phyloP scores from a whole-genome alignment of 2,888 invertebrate species.

The Leptopilina myrica region DNA sequence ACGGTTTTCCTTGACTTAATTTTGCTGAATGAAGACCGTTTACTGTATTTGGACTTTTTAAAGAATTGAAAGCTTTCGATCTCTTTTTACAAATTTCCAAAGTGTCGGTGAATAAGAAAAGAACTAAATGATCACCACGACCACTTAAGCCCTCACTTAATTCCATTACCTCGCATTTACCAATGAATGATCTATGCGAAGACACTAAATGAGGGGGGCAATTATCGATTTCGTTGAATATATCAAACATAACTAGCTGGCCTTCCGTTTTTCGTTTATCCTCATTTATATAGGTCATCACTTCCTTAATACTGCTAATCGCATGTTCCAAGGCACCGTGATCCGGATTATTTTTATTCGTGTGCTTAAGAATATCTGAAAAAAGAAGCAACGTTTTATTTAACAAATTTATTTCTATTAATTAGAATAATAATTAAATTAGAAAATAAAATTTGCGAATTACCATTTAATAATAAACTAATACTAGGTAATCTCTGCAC shows the following conservation, averaged over 20 bases:
- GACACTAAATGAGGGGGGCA: slow-evolving; percentile 96
- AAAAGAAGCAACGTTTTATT: background rate
- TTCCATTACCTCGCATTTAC: slow-evolving; percentile 92
- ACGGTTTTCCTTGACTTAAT: slow-evolving; percentile 87
- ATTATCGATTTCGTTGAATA: slow-evolving; percentile 98
- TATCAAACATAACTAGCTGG: slow-evolving; percentile 96
- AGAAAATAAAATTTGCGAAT: slow-evolving; percentile 65
- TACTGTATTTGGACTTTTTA: slow-evolving; percentile 83
- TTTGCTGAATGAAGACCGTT: slow-evolving; percentile 80
- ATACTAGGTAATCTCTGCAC: slow-evolving; percentile 98
- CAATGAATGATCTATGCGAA: slow-evolving; percentile 93
- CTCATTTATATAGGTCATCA: slow-evolving; percentile 98
- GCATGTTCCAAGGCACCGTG: slow-evolving; percentile 90
- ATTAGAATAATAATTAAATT: background rate
- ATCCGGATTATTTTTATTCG: slow-evolving; percentile 92
- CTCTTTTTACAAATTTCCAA: slow-evolving; percentile 94
- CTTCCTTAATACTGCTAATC: slow-evolving; percentile 91
- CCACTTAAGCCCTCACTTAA: slow-evolving; percentile 90
- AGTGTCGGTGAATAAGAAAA: slow-evolving; percentile 96
- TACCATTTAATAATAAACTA: slow-evolving; percentile 94
- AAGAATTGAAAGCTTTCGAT: slow-evolving; percentile 85
- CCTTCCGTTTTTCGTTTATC: slow-evolving; percentile 98
- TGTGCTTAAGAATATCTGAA: slow-evolving; percentile 94
- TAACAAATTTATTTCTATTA: background rate
- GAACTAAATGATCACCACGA: slow-evolving; percentile 89